A percentile compares a stretch with the other conserved stretches of the same genome.
Evolutionary conservation across 1,140 invertebrate genomes (phyloP).

Genomic region (Drosophila mayri): DNA sequence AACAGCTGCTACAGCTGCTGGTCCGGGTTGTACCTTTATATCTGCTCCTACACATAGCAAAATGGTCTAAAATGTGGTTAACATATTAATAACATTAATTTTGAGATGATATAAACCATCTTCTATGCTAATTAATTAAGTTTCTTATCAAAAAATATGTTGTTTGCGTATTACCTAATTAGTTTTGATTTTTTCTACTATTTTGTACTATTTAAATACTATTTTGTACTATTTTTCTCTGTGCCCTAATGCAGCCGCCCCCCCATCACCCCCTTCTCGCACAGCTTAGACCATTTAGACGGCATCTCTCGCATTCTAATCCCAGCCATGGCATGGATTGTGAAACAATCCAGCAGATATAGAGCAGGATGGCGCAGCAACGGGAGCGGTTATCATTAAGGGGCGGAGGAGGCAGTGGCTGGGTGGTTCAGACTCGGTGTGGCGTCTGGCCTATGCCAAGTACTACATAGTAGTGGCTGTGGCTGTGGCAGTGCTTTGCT

Average conservation of each 20-base stretch:
- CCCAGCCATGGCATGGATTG: constrained; percentile 20
- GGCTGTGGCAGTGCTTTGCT: background rate
- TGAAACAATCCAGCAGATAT: constrained; percentile 28
- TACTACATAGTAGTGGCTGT: constrained; percentile 8
- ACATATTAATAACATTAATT: too few species aligned
- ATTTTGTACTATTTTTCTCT: background rate
- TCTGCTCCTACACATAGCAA: background rate
- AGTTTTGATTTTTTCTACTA: too few species aligned
- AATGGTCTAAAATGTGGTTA: background rate
- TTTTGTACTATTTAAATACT: too few species aligned
- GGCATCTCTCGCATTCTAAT: constrained; percentile 29
- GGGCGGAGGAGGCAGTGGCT: background rate
- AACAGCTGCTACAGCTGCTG: constrained; percentile 31
- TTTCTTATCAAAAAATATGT: background rate
- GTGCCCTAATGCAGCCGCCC: background rate
- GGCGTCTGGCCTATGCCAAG: constrained; percentile 21
- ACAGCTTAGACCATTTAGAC: constrained; percentile 12
- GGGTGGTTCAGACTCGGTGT: background rate
- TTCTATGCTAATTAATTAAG: background rate
- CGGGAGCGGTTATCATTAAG: background rate
- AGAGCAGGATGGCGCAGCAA: background rate
- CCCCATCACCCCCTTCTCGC: background rate
- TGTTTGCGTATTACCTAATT: background rate
- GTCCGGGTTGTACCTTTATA: constrained; percentile 12
- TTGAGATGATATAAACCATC: too few species aligned